Evolutionary conservation across 2,888 invertebrate species (phyloP).

Genomic region (Aelia acuminata): DNA sequence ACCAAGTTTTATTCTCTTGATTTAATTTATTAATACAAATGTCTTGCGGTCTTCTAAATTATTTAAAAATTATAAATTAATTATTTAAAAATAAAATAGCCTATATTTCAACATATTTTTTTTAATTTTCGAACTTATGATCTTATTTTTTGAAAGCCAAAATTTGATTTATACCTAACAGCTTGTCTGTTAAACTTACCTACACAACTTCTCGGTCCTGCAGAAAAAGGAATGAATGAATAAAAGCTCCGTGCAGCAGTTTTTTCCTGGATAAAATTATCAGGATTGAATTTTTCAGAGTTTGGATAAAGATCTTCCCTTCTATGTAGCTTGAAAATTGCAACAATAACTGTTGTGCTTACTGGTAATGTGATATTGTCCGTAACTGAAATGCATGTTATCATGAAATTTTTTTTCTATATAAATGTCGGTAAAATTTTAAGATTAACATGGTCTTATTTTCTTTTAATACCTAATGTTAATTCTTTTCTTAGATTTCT

Average conservation of each 20-base stretch:
- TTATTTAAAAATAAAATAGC: too few species aligned
- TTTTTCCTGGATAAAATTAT: conserved; percentile 86
- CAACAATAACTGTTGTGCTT: conserved; percentile 79
- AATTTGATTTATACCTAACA: neutral
- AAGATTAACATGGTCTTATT: too few species aligned
- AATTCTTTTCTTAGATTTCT: conserved; percentile 81
- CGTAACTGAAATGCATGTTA: conserved; percentile 71
- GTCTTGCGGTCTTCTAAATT: too few species aligned
- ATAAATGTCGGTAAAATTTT: too few species aligned
- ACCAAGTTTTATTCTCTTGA: neutral
- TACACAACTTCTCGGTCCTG: conserved; percentile 85
- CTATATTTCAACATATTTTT: neutral
- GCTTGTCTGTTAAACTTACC: conserved; percentile 71
- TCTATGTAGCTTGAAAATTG: conserved; percentile 80
- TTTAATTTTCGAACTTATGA: neutral
- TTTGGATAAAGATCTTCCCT: conserved; percentile 81
- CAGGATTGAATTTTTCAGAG: conserved; percentile 84
- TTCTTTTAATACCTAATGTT: conserved; percentile 73
- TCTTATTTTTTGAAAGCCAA: neutral
- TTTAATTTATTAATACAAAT: too few species aligned
- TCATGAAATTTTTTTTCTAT: neutral
- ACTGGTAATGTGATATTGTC: conserved; percentile 78
- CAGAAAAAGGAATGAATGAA: conserved; percentile 86
- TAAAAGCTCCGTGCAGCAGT: conserved; percentile 85
- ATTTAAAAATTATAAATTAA: too few species aligned